Evolutionary conservation across 2,113 vertebrate genomes (phyloP), one percentile per base, ranked within the genome.

Genomic region (Bungarus multicinctus): DNA sequence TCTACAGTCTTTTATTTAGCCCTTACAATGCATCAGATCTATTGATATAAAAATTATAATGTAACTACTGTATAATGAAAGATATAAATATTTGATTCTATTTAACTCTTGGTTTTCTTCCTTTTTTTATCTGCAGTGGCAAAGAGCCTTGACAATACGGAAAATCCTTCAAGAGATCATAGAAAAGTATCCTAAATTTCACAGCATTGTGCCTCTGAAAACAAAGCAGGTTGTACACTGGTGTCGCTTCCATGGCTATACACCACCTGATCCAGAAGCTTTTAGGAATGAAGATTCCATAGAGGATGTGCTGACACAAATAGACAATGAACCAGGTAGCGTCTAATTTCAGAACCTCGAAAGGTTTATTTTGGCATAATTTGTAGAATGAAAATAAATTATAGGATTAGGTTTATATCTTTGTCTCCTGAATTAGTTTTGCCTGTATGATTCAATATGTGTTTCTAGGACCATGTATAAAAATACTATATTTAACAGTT

Each of bases 161-260:
- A 98, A 99, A 93, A 97, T 99, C 47, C 97, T 99, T 5, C 99
- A 99, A 94, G 99, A 99, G 34, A 98, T 99, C 43, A 55, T 99
- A 92, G 99, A 99, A 94, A 98, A 97, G 94, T 98, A 98, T 0
- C 98, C 99, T 12, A 97, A 98, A 43, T 98, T 99, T 91, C 98
- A 99, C 95, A 98, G 64, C 90, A 95, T 99, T 89, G 97, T 97
- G 0, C 98, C 98, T 5, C 98, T 98, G 14, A 99, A 99, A 95
- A 99, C 98, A 87, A 98, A 98, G 95, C 98, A 99, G 11, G 98
- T 99, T 93, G 98, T 98, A 54, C 98, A 98, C 91, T 99, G 99
- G 99, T 99, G 99, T 91, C 98, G 99, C 0, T 98, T 98, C 94
- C 98, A 98, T 1, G 99, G 99, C 93, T 99, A 99, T 96, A 99